Conservation (phyloP, 2,797 vertebrate genomes). For the Oreochromis grahami region DNA sequence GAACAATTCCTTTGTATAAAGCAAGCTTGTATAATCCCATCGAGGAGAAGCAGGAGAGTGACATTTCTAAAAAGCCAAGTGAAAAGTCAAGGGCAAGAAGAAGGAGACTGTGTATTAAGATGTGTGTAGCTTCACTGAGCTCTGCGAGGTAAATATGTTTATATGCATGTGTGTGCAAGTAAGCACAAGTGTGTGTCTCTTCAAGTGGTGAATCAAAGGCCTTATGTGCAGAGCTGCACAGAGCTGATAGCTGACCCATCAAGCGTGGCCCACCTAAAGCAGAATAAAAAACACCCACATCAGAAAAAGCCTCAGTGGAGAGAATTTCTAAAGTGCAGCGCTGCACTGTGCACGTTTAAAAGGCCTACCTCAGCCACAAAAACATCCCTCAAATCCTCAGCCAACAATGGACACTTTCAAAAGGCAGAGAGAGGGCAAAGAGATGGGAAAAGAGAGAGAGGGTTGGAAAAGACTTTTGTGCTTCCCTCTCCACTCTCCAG, state of each 20-base stretch:
- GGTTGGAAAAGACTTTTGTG: conserved; percentile 15
- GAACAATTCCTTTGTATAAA: background rate
- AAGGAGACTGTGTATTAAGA: background rate
- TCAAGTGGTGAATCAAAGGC: conserved; percentile 62
- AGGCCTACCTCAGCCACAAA: conserved; percentile 50
- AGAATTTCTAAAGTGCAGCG: conserved; percentile 60
- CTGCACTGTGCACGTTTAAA: conserved; percentile 58
- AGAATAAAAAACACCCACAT: conserved; percentile 33
- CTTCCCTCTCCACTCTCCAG: conserved; percentile 9
- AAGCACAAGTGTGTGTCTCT: background rate
- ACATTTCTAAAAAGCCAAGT: background rate
- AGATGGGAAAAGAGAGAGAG: conserved; percentile 1
- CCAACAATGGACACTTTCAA: conserved; percentile 51
- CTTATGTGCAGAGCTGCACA: conserved; percentile 59
- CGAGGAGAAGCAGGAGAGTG: background rate
- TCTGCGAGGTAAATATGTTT: background rate
- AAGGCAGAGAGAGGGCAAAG: conserved; percentile 24
- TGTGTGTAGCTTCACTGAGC: background rate
- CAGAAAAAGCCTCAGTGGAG: conserved; percentile 51
- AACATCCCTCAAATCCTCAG: conserved; percentile 51
- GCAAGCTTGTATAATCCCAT: background rate
- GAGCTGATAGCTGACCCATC: conserved; percentile 72
- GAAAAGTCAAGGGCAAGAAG: conserved; percentile 28
- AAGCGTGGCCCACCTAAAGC: conserved; percentile 60
- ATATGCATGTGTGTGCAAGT: background rate